phyloP scores from a whole-genome alignment of 2,797 vertebrate species.

The Sus cebifrons region DNA sequence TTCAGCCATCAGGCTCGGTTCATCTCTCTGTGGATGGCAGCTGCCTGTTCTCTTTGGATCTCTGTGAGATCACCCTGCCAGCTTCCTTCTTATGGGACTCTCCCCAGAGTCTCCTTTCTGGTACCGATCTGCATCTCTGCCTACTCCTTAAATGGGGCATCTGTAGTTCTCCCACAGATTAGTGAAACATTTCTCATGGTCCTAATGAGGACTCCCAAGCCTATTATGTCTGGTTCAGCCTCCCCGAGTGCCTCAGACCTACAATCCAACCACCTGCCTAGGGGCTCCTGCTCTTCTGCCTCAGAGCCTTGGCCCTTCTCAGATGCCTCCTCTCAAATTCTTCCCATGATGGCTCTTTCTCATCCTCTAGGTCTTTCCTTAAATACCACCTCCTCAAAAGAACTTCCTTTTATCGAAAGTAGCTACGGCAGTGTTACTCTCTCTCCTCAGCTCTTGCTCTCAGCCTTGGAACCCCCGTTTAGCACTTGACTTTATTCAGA shows the following conservation, averaged over 20 bases:
- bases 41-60: neutral
- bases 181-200: neutral
- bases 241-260: neutral
- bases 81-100: neutral
- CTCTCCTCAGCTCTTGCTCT: neutral
- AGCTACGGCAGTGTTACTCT: neutral
- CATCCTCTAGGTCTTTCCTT: slow-evolving; percentile 10
- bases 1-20: neutral
- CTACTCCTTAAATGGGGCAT: neutral
- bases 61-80: neutral
- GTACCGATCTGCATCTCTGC: neutral
- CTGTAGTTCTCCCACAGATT: neutral
- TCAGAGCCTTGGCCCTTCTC: neutral
- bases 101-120: neutral
- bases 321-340: neutral
- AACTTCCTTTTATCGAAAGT: neutral
- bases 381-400: slow-evolving; percentile 9
- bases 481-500: neutral
- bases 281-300: neutral
- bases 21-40: neutral
- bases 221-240: neutral
- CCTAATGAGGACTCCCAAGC: neutral
- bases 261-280: neutral
- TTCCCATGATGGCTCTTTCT: neutral
- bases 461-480: neutral